Evolutionary conservation across 1,140 invertebrate species (phyloP).

Genomic region (Subanguina moxae): DNA sequence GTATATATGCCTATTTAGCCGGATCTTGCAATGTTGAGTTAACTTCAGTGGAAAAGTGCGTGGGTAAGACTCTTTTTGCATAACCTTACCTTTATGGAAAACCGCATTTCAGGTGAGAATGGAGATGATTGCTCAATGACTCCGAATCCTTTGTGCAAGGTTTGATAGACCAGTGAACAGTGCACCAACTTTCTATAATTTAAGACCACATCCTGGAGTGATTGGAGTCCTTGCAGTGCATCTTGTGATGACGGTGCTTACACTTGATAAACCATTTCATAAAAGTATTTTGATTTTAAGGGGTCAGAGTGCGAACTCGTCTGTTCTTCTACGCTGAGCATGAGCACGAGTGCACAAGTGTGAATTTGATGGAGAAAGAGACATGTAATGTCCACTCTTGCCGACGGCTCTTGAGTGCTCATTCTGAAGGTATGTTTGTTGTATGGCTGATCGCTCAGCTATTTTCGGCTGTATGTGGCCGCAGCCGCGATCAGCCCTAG

Average conservation of each 20-base stretch:
- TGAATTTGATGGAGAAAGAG: slow-evolving; percentile 58
- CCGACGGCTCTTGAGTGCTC: slow-evolving; percentile 42
- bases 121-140: slow-evolving; percentile 54
- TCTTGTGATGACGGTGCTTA: slow-evolving; percentile 69
- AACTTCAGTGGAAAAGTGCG: slow-evolving; percentile 61
- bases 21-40: slow-evolving; percentile 50
- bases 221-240: slow-evolving; percentile 74
- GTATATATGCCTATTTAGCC: slow-evolving; percentile 34
- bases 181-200: too few relatives aligned
- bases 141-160: slow-evolving; percentile 54
- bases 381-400: slow-evolving; percentile 52
- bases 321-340: slow-evolving; percentile 58
- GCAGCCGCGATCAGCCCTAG: too few relatives aligned
- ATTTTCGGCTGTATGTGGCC: neutral
- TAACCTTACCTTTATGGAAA: too few relatives aligned
- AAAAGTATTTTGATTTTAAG: too few relatives aligned
- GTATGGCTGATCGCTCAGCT: neutral
- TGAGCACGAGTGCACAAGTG: slow-evolving; percentile 53
- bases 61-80: slow-evolving; percentile 53
- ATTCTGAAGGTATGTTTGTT: slow-evolving; percentile 52
- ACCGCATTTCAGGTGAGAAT: slow-evolving; percentile 44
- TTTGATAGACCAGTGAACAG: too few relatives aligned
- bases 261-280: too few relatives aligned
- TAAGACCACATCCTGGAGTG: slow-evolving; percentile 67
- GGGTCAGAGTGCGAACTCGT: slow-evolving; percentile 61